phyloP scores from a whole-genome alignment of 1,140 invertebrate genomes.

The Nasonia giraulti region DNA sequence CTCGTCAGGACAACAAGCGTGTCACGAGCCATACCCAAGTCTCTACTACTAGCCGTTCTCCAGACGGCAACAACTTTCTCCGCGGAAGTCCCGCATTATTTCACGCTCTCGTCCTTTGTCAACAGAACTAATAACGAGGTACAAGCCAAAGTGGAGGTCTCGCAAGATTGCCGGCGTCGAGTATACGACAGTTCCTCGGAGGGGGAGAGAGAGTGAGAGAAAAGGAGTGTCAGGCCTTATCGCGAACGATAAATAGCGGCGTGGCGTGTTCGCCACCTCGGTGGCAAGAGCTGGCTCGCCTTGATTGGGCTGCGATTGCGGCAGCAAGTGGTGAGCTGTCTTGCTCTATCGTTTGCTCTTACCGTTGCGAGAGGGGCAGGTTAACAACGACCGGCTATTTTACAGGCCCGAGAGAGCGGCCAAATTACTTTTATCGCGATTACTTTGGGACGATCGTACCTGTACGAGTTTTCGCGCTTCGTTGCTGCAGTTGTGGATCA shows the following conservation, averaged over 20 bases:
- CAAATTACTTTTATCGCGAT: constrained; percentile 37
- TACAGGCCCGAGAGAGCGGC: neutral
- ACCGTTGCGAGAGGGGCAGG: neutral
- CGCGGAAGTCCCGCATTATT: constrained; percentile 7
- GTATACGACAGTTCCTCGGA: neutral
- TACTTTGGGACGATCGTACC: neutral
- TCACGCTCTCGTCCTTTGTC: neutral
- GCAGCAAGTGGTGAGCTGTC: constrained; percentile 35
- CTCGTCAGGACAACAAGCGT: neutral
- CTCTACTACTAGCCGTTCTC: constrained; percentile 1
- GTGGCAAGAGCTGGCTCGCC: neutral
- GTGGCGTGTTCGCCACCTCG: constrained; percentile 30
- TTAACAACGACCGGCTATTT: constrained; percentile 8
- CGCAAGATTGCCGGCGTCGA: constrained; percentile 24
- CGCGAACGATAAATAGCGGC: constrained; percentile 36
- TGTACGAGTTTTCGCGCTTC: neutral
- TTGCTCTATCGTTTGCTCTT: neutral
- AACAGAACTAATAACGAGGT: constrained; percentile 35
- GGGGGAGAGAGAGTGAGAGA: neutral
- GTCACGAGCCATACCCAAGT: neutral
- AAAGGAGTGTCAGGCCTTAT: constrained; percentile 36
- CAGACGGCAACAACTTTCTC: neutral
- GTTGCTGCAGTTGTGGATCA: neutral
- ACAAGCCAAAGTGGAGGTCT: neutral
- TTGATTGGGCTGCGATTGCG: constrained; percentile 23